Conservation (phyloP, 2,797 vertebrate genomes). For the Artibeus lituratus region DNA sequence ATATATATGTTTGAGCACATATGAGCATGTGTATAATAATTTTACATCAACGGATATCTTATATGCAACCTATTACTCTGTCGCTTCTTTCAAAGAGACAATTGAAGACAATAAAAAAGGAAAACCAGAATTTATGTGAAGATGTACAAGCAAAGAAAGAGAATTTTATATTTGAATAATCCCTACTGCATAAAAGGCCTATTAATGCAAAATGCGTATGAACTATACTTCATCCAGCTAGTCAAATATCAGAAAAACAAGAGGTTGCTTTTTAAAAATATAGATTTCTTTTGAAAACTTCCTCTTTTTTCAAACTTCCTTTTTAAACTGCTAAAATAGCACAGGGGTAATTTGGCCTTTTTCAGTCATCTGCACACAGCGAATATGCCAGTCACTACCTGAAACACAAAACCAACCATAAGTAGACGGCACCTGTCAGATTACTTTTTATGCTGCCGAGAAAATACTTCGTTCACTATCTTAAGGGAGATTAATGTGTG, state of each 20-base stretch:
- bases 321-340: not conserved
- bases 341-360: not conserved
- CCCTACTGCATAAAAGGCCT: not conserved
- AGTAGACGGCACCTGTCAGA: not conserved
- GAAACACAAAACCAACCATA: not conserved
- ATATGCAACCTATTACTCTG: not conserved
- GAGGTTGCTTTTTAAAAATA: not conserved
- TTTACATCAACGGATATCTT: not conserved
- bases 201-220: not conserved
- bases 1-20: not conserved
- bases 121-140: not conserved
- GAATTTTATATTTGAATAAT: constrained; percentile 25
- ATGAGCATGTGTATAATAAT: not conserved
- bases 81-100: constrained; percentile 6
- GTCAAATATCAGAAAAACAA: constrained; percentile 25
- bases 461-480: not conserved
- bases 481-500: not conserved
- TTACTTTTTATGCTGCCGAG: not conserved
- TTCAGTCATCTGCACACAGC: not conserved
- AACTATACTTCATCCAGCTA: not conserved
- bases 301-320: not conserved
- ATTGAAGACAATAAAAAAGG: not conserved
- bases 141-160: constrained; percentile 7
- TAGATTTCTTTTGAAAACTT: not conserved
- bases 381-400: not conserved